Conservation (phyloP, 2,113 vertebrate genomes). For the Epinephelus moara region DNA sequence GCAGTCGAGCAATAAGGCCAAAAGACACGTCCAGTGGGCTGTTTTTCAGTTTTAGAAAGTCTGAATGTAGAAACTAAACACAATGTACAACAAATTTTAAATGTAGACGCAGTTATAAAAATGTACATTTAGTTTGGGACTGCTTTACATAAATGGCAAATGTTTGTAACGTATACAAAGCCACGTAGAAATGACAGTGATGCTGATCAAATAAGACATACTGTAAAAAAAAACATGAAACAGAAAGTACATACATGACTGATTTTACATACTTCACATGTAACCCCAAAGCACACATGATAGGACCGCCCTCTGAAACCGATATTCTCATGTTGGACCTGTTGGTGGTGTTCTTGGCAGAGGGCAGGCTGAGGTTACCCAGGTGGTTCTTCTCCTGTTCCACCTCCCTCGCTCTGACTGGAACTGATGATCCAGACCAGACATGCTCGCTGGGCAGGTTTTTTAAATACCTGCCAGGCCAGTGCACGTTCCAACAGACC, state of each 20-base stretch:
- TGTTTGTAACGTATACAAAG: background rate
- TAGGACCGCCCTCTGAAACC: constrained; percentile 20
- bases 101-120: background rate
- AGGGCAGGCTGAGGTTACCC: constrained; percentile 62
- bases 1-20: constrained; percentile 24
- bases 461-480: constrained; percentile 66
- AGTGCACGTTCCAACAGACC: constrained; percentile 50
- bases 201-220: background rate
- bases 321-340: constrained; percentile 15
- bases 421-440: constrained; percentile 72
- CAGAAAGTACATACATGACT: background rate
- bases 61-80: background rate
- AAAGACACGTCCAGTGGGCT: constrained; percentile 26
- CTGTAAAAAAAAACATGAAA: background rate
- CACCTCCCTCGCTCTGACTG: constrained; percentile 67
- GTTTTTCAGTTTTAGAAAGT: background rate
- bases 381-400: constrained; percentile 78
- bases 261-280: constrained; percentile 26
- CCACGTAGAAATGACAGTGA: background rate
- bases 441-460: constrained; percentile 57
- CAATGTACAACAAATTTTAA: too few relatives aligned
- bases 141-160: background rate
- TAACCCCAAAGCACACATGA: background rate
- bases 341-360: constrained; percentile 62
- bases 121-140: background rate